Percentiles rank a stretch among this genome's conserved stretches.
phyloP scores from a whole-genome alignment of 35 echinoderm and acorn worm genomes.

The Apostichopus japonicus region DNA sequence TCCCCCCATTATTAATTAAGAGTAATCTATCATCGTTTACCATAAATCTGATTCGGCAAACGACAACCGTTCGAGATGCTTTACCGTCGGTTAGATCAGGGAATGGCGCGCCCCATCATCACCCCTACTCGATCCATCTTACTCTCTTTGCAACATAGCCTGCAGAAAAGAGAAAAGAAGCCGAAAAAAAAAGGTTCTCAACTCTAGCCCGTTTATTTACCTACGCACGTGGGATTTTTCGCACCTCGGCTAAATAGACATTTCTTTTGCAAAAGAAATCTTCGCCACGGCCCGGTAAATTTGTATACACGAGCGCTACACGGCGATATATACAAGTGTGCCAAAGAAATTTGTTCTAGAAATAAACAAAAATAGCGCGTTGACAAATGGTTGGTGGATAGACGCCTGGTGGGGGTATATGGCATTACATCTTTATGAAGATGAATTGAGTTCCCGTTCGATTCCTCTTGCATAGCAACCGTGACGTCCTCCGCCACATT shows the following conservation, averaged over 20 bases:
- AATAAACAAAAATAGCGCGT: constrained; percentile 55
- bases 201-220: constrained; percentile 43
- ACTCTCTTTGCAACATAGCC: constrained; percentile 2
- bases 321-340: constrained; percentile 62
- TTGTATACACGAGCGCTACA: constrained; percentile 50
- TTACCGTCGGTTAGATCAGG: constrained; percentile 41
- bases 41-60: constrained; percentile 48
- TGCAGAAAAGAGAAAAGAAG: not conserved
- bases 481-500: constrained; percentile 44
- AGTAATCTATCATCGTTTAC: constrained; percentile 45
- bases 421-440: constrained; percentile 60
- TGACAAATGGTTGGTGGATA: constrained; percentile 55
- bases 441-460: constrained; percentile 51
- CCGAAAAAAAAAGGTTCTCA: not conserved
- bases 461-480: constrained; percentile 47
- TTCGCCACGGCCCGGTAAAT: constrained; percentile 53
- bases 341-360: constrained; percentile 59
- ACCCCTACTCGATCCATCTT: constrained; percentile 38
- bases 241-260: constrained; percentile 62
- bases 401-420: constrained; percentile 56
- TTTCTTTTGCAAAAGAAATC: constrained; percentile 62
- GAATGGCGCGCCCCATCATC: constrained; percentile 48
- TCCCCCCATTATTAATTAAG: constrained; percentile 48
- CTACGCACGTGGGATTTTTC: constrained; percentile 56
- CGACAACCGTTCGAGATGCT: not conserved